Conservation (phyloP, 2,797 vertebrate species). For the Acanthurus leucopareius region DNA sequence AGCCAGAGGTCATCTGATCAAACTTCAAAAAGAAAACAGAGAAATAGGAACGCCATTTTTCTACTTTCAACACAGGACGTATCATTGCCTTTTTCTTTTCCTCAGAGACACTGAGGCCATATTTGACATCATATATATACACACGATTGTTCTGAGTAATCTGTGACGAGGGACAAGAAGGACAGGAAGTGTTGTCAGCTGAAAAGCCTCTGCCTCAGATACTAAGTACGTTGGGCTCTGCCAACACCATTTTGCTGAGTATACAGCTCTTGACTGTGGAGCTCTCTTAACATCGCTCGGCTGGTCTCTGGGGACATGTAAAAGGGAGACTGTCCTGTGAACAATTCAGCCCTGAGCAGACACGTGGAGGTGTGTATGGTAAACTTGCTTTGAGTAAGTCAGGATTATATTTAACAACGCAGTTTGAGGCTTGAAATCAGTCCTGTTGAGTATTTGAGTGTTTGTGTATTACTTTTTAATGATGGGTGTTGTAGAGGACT, state of each 20-base stretch:
- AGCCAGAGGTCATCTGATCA: slow-evolving; percentile 72
- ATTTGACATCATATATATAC: slow-evolving; percentile 15
- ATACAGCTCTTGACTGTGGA: neutral
- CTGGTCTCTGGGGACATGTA: slow-evolving; percentile 45
- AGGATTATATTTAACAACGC: slow-evolving; percentile 22
- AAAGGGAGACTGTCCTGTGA: slow-evolving; percentile 46
- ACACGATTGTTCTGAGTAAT: neutral
- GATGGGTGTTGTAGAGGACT: slow-evolving; percentile 13
- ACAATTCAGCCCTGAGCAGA: slow-evolving; percentile 26
- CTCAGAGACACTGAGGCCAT: slow-evolving; percentile 4
- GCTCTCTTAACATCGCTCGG: slow-evolving; percentile 26
- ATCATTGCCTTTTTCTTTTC: slow-evolving; percentile 5
- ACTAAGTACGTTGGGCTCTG: slow-evolving; percentile 4
- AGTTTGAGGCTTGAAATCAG: slow-evolving; percentile 25
- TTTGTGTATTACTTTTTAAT: slow-evolving; percentile 19
- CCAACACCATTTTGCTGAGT: slow-evolving; percentile 25
- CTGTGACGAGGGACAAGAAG: slow-evolving; percentile 18
- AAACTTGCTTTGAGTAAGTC: slow-evolving; percentile 17
- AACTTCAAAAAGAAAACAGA: slow-evolving; percentile 49
- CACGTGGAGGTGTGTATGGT: slow-evolving; percentile 47
- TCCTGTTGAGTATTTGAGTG: neutral
- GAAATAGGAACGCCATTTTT: slow-evolving; percentile 28
- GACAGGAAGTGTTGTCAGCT: slow-evolving; percentile 50
- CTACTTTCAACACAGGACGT: slow-evolving; percentile 16
- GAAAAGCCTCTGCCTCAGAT: slow-evolving; percentile 13